Evolutionary conservation across 2,113 vertebrate genomes (phyloP).

Genomic region (Phyllostomus hastatus): DNA sequence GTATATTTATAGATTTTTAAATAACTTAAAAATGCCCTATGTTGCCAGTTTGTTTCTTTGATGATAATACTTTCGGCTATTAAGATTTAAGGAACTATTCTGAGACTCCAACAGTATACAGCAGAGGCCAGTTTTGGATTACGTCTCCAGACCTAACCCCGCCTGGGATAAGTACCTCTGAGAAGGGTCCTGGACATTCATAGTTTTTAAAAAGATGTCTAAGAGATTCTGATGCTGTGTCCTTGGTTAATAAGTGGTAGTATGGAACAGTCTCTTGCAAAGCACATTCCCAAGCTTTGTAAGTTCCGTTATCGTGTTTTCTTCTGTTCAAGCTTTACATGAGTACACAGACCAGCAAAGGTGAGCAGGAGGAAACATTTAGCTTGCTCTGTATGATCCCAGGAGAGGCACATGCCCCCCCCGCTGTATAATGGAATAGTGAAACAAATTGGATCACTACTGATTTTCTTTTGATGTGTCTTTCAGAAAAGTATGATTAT

Average conservation of each 20-base stretch:
- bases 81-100: background rate
- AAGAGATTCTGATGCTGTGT: background rate
- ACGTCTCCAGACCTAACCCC: background rate
- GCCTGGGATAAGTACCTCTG: background rate
- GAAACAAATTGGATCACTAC: slow-evolving; percentile 51
- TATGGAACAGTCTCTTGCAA: background rate
- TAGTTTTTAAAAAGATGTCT: background rate
- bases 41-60: background rate
- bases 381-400: background rate
- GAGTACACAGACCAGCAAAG: background rate
- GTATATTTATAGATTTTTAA: background rate
- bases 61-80: background rate
- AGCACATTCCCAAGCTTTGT: background rate
- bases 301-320: background rate
- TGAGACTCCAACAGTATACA: background rate
- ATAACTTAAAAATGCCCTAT: background rate
- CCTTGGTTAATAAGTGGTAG: background rate
- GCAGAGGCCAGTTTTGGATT: background rate
- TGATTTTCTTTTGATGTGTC: slow-evolving; percentile 69
- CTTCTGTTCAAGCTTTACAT: background rate
- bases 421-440: background rate
- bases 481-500: slow-evolving; percentile 98
- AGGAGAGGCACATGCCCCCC: background rate
- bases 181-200: background rate
- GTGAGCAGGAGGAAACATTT: background rate